Evolutionary conservation across 2,797 vertebrate genomes (phyloP), one percentile per base, ranked within the genome.

Genomic region (Tadarida brasiliensis): DNA sequence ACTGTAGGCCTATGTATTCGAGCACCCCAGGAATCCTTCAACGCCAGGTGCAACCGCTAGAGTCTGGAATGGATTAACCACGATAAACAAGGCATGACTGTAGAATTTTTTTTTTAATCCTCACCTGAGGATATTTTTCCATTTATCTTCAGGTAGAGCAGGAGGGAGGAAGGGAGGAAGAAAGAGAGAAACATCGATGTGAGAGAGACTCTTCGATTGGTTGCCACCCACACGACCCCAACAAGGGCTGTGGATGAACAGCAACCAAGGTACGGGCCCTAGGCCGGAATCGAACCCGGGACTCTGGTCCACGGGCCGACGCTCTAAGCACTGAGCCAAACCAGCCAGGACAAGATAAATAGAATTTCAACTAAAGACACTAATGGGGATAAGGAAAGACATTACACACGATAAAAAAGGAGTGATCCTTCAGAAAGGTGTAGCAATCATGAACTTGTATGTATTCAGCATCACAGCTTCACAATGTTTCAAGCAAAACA

Each of bases 401-500:
- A 61, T 80, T 80, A 44, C 28, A 73, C 49, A 5, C 86, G 49
- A 70, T 61, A 39, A 74, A 47, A 39, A 70, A 68, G 26, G 20
- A 80, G 14, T 5, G 57, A 51, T 39, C 20, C 63, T 56, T 78
- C n/a, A 67, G 61, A 92, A 82, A 82, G 30, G 71, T 51, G 14
- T 47, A 19, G 19, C 16, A 67, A 33, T 67, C 11, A 61, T 61
- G 24, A 61, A 61, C 59, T 65, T 47, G 4, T 83, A 49, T 80
- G 15, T 1, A 63, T 35, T 30, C 51, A 68, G 14, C 28, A 74
- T 19, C 76, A 73, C 12, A 51, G 11, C 65, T 83, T 80, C 39
- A 94, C 57, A 90, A 87, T 84, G 57, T 70, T 95, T 90, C 24
- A 90, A 86, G 28, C 30, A 54, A 91, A 87, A 94, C n/a, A 19